Evolutionary conservation across 2,797 vertebrate species (phyloP), one percentile per base, ranked within the genome.

Genomic region (Echiichthys vipera): DNA sequence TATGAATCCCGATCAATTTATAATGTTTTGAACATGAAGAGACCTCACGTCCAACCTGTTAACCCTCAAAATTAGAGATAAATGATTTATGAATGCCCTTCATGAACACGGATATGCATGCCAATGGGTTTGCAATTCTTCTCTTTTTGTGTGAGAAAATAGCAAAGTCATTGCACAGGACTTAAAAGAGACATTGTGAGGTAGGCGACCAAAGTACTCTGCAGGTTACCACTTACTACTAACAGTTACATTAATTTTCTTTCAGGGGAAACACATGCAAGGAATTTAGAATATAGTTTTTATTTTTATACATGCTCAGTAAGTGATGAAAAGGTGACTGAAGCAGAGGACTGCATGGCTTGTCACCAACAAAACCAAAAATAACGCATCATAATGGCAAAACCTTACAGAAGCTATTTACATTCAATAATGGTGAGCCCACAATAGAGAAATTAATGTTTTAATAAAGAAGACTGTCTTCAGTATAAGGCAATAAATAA

Each of bases 81-180:
- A 66, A 83, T 76, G 40, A 78, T 76, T 67, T 71, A 84, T 83
- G 68, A 75, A 56, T 65, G 40, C 11, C 64, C 58, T 72, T 69
- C 49, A 61, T 65, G 73, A 80, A 78, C 56, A 68, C 24, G 39
- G 42, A 71, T 56, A 46, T 30, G 37, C 20, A 62, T 32, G 30
- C 49, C 54, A 55, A 49, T 46, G 61, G 18, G 3, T 57, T 47
- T 55, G 51, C 49, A 49, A 66, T 53, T 69, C 36, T 47, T 34
- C 22, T 61, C 8, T 39, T 46, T 74, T 72, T 71, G 50, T 62
- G 51, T 40, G 42, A 47, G 3, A 51, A 62, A 80, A 73, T 49
- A 29, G 42, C 34, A 46, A 42, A 43, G 30, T 66, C 2, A 1
- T 20, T 64, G 30, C 0, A 1, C 6, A 2, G 47, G 22, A 59